These are phyloP conservation scores for Cryptus armator DNA, from an alignment of 2,888 invertebrate species.

Conservation along the genomic window DNA sequence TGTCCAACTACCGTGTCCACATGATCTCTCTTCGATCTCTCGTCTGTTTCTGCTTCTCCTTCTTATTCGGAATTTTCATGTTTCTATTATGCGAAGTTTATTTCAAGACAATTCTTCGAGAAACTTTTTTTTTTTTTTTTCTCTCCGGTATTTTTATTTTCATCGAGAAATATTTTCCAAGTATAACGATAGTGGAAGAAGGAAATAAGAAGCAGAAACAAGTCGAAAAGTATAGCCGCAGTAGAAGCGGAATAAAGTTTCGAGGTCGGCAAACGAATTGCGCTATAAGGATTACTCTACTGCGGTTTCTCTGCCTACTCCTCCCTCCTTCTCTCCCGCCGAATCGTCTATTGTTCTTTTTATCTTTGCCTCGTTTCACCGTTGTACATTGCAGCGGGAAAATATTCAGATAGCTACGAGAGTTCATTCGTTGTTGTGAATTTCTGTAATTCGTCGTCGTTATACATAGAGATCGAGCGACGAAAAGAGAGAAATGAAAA, in stretches of 20 bases:
- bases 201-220: constrained; percentile 40
- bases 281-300: constrained; percentile 16
- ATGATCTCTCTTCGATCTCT: constrained; percentile 36
- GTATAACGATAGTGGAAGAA: background rate
- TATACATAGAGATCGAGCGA: background rate
- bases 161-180: constrained; percentile 43
- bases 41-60: background rate
- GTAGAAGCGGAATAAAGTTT: constrained; percentile 46
- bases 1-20: constrained; percentile 23
- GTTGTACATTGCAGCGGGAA: background rate
- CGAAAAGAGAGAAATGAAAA: constrained; percentile 28
- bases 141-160: background rate
- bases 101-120: constrained; percentile 4
- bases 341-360: constrained; percentile 23
- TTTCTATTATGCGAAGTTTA: constrained; percentile 35
- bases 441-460: constrained; percentile 41
- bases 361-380: constrained; percentile 38
- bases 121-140: constrained; percentile 23
- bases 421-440: constrained; percentile 37
- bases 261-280: constrained; percentile 60
- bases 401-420: background rate
- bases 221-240: constrained; percentile 51
- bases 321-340: constrained; percentile 29
- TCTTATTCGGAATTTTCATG: constrained; percentile 40
- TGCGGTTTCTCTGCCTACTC: constrained; percentile 20